Evolutionary conservation across 2,888 invertebrate species (phyloP).

Genomic region (Drosophila differens): DNA sequence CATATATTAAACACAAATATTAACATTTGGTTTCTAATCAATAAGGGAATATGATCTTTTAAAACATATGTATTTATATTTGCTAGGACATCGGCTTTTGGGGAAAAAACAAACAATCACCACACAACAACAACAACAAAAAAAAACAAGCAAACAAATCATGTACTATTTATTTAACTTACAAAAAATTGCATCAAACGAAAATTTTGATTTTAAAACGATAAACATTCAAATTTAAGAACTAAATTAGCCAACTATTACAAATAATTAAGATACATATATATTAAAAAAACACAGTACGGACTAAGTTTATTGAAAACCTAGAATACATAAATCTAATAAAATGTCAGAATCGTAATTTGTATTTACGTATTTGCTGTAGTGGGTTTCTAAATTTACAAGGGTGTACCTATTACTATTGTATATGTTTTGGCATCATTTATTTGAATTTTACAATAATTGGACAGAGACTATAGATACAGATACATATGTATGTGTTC

Average conservation of each 20-base stretch:
- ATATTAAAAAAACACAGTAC: conserved; percentile 56
- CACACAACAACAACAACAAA: conserved; percentile 14
- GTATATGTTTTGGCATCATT: neutral
- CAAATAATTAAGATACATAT: conserved; percentile 53
- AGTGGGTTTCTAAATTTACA: conserved; percentile 5
- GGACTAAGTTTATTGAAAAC: conserved; percentile 69
- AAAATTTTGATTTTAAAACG: conserved; percentile 42
- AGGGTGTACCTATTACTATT: neutral
- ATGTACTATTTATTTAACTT: conserved; percentile 60
- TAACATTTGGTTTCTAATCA: conserved; percentile 41
- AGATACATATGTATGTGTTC: conserved; percentile 4
- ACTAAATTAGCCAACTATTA: conserved; percentile 64
- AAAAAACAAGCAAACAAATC: conserved; percentile 17
- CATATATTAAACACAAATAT: conserved; percentile 41
- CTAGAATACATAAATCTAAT: conserved; percentile 61
- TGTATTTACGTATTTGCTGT: conserved; percentile 29
- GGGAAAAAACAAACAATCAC: conserved; percentile 2
- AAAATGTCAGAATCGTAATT: conserved; percentile 55
- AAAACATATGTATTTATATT: conserved; percentile 43
- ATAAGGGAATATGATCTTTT: conserved; percentile 49
- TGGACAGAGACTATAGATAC: neutral
- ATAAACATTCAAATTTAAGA: conserved; percentile 59
- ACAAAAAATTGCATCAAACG: conserved; percentile 46
- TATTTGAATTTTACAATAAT: neutral
- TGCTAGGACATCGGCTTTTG: conserved; percentile 58